These are phyloP conservation scores for Galago senegalensis DNA, from an alignment of 2,797 vertebrate genomes.

Conservation along the genomic window DNA sequence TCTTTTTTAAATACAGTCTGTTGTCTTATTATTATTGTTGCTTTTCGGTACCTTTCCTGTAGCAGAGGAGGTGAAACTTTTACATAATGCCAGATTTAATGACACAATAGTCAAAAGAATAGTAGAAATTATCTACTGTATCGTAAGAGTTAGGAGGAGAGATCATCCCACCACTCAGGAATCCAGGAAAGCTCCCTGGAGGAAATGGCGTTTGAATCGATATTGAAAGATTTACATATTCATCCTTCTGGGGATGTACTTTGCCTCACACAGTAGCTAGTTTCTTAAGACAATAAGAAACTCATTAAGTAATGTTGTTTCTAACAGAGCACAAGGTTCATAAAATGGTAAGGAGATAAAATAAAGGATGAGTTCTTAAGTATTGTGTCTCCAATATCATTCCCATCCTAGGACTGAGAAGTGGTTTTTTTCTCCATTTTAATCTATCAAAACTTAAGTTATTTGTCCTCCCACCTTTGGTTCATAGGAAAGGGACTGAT, in stretches of 20 bases:
- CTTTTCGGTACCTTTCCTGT: conserved; percentile 25
- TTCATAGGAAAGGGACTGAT: conserved; percentile 44
- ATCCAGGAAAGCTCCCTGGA: background rate
- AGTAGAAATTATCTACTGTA: background rate
- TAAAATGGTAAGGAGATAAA: conserved; percentile 42
- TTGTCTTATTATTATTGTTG: background rate
- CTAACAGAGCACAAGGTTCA: conserved; percentile 7
- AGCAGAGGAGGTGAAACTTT: background rate
- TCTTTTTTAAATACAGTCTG: background rate
- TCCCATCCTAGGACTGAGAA: background rate
- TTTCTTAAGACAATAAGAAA: conserved; percentile 34
- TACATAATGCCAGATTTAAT: background rate
- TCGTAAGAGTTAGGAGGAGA: background rate
- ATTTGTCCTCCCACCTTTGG: background rate
- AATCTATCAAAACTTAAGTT: background rate
- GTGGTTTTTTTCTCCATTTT: too few relatives aligned
- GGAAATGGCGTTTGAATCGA: background rate
- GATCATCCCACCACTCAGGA: background rate
- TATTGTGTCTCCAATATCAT: background rate
- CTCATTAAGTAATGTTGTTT: background rate
- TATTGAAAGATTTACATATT: conserved; percentile 22
- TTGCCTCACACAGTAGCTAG: background rate
- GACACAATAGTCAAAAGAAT: background rate
- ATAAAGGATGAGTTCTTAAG: conserved; percentile 14
- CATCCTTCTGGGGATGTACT: background rate